Evolutionary conservation across 1,140 invertebrate species (phyloP).

Genomic region (Drosophila elegans): DNA sequence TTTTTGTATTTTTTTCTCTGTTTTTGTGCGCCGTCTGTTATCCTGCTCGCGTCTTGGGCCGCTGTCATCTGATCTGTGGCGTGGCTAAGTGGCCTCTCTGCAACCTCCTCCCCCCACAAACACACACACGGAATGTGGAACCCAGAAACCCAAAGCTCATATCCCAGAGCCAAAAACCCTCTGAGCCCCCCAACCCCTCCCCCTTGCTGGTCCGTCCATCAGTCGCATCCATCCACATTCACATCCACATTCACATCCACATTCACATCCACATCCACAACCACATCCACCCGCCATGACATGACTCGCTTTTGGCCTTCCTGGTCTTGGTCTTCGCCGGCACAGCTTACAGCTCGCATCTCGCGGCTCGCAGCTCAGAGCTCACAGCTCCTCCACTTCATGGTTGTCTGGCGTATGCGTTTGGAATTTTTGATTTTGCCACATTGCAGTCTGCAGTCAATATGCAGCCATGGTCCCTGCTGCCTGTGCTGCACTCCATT

Average conservation of each 20-base stretch:
- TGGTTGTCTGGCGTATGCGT: conserved; percentile 80
- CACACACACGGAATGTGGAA: too few relatives aligned
- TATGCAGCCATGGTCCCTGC: conserved; percentile 11
- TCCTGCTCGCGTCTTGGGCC: conserved; percentile 61
- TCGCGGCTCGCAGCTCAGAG: too few relatives aligned
- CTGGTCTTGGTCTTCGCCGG: conserved; percentile 2
- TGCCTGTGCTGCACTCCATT: conserved; percentile 9
- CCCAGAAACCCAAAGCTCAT: too few relatives aligned
- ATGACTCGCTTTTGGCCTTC: conserved; percentile 52
- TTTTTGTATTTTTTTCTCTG: conserved; percentile 9
- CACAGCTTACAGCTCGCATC: background rate
- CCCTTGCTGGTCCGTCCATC: conserved; percentile 5
- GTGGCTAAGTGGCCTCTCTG: conserved; percentile 72
- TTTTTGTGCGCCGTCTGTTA: conserved; percentile 53
- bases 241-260: too few relatives aligned
- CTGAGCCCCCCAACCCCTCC: background rate
- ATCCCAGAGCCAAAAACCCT: too few relatives aligned
- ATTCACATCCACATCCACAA: too few relatives aligned
- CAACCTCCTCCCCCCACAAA: background rate
- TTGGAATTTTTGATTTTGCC: conserved; percentile 82
- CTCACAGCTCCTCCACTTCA: conserved; percentile 49
- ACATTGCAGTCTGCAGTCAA: conserved; percentile 62
- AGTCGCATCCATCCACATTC: conserved; percentile 30
- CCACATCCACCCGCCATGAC: conserved; percentile 60
- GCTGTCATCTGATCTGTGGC: conserved; percentile 79